phyloP scores from a whole-genome alignment of 2,113 vertebrate genomes.

The Callospermophilus lateralis region DNA sequence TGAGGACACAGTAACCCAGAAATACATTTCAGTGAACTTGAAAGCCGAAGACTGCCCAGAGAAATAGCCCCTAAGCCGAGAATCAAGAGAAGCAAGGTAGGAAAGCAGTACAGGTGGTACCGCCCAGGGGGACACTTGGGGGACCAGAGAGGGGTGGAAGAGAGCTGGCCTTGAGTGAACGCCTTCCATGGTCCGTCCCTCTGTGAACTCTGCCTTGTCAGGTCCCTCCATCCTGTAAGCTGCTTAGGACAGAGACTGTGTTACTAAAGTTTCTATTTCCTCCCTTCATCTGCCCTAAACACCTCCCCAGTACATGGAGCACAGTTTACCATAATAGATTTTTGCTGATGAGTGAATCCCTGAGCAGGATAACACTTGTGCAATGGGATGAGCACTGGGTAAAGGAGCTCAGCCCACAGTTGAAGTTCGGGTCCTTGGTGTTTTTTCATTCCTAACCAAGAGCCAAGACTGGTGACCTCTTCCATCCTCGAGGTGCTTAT shows the following conservation, averaged over 20 bases:
- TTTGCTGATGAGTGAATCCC: background rate
- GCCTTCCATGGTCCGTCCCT: background rate
- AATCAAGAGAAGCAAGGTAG: background rate
- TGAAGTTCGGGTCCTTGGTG: background rate
- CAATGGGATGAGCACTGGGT: background rate
- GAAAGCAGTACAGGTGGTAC: background rate
- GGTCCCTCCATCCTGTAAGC: background rate
- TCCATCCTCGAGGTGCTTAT: background rate
- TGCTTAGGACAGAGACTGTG: background rate
- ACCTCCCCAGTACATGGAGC: background rate
- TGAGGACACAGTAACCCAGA: rapidly evolving
- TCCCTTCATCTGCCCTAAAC: background rate
- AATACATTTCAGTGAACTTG: rapidly evolving
- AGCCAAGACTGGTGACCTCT: background rate
- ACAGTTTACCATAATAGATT: background rate
- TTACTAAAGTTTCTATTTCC: background rate
- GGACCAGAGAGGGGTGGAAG: rapidly evolving
- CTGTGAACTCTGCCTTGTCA: background rate
- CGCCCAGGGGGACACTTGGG: background rate
- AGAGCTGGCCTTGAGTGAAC: too few relatives aligned
- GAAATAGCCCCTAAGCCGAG: background rate
- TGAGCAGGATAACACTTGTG: background rate
- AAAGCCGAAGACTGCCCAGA: too few relatives aligned
- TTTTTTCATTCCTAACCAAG: background rate
- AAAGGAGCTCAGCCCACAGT: too few relatives aligned